Evolutionary conservation across 2,888 invertebrate genomes (phyloP), one percentile per base, ranked within the genome.

Genomic region (Orthonevra nobilis): DNA sequence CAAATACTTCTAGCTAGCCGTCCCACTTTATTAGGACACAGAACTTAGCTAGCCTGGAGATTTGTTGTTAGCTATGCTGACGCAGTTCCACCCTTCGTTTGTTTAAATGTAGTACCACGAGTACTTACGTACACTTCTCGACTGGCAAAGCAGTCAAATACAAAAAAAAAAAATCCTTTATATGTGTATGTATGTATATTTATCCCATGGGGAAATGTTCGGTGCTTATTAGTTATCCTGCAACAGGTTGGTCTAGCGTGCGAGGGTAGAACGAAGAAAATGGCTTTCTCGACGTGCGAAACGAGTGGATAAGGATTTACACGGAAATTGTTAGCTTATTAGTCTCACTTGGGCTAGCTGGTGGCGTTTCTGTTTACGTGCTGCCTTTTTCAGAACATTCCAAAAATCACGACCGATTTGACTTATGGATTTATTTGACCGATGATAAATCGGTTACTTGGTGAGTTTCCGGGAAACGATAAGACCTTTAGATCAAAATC

Each of bases 21-120:
- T 23, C 34, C 54, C 61, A 73, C 73, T 79, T 79, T 66, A 73
- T 79, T 73, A 79, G 66, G 61, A 68, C 79, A 73, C n/a, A n/a
- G n/a, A n/a, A n/a, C n/a, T n/a, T n/a, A n/a, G n/a, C 79, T 73
- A 48, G 20, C 28, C 14, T 30, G 36, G 15, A 9, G 40, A 61
- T 15, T 68, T 72, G 73, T 61, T 79, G 79, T 79, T 79, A 73
- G 46, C 54, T 68, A 32, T 73, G 54, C 54, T 46, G 12, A 56
- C 54, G 32, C 40, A 60, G 48, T 73, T 66, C 60, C 79, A 79
- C 73, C 66, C 73, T 54, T 64, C 34, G 60, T 73, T 50, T 68
- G 17, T 61, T 56, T 44, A 63, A n/a, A n/a, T n/a, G n/a, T n/a
- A n/a, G n/a, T 9, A 28, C 28, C 9, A 28, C n/a, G 1, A 20